A percentile compares a stretch with the other conserved stretches of the same genome.
These are phyloP conservation scores for Sebastiscus albofasciatus DNA, from an alignment of 2,797 vertebrate genomes.

Conservation along the genomic window DNA sequence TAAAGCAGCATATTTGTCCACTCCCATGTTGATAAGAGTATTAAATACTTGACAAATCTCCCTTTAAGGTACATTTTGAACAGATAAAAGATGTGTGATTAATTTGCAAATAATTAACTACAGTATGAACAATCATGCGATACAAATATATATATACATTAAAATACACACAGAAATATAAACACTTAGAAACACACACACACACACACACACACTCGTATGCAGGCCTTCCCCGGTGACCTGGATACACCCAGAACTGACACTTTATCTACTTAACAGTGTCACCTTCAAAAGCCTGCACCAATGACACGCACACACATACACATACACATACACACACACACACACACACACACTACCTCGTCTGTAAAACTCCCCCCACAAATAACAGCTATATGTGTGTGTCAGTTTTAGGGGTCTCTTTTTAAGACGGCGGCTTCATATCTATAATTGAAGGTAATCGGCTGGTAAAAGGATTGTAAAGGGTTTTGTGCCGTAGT, in stretches of 20 bases:
- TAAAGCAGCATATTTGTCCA: no score
- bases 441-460: conserved; percentile 79
- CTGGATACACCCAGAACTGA: conserved; percentile 71
- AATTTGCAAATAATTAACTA: no score
- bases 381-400: conserved; percentile 64
- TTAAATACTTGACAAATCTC: no score
- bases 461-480: conserved; percentile 75
- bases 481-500: conserved; percentile 61
- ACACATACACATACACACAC: conserved; percentile 30
- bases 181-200: not conserved
- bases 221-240: conserved; percentile 60
- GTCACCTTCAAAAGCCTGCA: conserved; percentile 78
- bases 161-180: not conserved
- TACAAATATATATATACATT: not conserved
- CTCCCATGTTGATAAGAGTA: no score
- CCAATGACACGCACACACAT: conserved; percentile 43
- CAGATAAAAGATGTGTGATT: no score
- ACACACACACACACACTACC: conserved; percentile 30
- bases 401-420: conserved; percentile 67
- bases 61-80: no score
- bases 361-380: conserved; percentile 53
- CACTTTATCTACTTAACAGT: conserved; percentile 79
- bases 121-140: no score
- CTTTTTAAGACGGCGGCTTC: conserved; percentile 56
- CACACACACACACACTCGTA: conserved; percentile 3